Percentiles rank a stretch among this genome's conserved stretches.
These are phyloP conservation scores for Battus philenor DNA, from an alignment of 1,140 invertebrate genomes.

Conservation along the genomic window DNA sequence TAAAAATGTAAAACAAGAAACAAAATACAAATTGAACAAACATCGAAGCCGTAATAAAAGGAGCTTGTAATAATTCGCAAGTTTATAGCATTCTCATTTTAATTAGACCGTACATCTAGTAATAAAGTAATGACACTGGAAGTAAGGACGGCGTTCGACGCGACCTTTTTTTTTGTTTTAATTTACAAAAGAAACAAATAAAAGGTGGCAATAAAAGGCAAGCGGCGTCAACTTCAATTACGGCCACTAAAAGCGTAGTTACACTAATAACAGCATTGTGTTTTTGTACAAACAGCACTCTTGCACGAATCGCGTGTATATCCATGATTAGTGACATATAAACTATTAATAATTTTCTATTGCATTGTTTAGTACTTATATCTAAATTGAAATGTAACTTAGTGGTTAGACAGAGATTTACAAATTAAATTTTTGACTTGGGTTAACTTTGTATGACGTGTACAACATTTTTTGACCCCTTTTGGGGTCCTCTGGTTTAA, in stretches of 20 bases:
- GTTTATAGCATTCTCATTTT: not conserved
- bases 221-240: slow-evolving; percentile 35
- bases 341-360: slow-evolving; percentile 11
- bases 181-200: slow-evolving; percentile 25
- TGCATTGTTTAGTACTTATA: too few species aligned
- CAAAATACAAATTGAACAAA: too few species aligned
- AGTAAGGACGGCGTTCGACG: not conserved
- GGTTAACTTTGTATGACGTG: too few species aligned
- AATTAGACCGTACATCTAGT: not conserved
- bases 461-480: too few species aligned
- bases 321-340: not conserved
- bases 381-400: too few species aligned
- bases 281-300: slow-evolving; percentile 15
- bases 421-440: too few species aligned
- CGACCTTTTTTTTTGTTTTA: slow-evolving; percentile 24
- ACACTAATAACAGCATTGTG: slow-evolving; percentile 28
- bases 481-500: too few species aligned
- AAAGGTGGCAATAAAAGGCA: slow-evolving; percentile 25
- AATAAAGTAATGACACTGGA: not conserved
- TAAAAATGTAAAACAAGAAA: too few species aligned
- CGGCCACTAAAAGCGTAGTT: slow-evolving; percentile 31
- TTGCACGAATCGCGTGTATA: slow-evolving; percentile 13
- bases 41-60: not conserved
- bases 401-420: too few species aligned
- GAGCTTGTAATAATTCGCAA: not conserved